phyloP scores from a whole-genome alignment of 2,113 vertebrate species.

The Tangachromis dhanisi region DNA sequence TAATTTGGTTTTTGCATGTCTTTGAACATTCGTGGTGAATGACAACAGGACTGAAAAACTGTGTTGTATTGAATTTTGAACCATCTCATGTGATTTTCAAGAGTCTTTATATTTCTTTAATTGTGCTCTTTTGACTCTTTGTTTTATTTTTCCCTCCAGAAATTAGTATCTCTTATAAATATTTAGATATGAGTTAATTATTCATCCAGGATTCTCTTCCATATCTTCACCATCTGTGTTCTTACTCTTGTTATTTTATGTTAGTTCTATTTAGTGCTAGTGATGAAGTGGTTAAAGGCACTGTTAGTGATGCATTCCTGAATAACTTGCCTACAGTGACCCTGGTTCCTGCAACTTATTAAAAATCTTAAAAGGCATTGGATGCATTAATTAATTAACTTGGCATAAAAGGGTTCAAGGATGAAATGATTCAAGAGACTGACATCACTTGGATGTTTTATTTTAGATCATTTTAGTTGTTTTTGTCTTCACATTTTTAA shows the following conservation, averaged over 20 bases:
- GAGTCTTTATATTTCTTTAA: background rate
- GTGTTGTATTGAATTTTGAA: background rate
- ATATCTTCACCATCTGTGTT: background rate
- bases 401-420: background rate
- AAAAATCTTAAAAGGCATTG: background rate
- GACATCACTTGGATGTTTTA: background rate
- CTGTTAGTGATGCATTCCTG: background rate
- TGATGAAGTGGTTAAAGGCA: background rate
- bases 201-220: background rate
- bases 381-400: background rate
- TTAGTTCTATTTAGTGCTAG: background rate
- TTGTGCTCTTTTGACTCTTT: background rate
- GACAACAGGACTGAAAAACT: background rate
- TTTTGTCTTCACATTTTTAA: background rate
- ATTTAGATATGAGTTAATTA: background rate
- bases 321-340: background rate
- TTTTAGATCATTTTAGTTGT: background rate
- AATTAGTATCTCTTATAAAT: background rate
- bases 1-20: background rate
- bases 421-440: background rate
- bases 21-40: background rate
- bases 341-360: background rate
- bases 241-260: background rate
- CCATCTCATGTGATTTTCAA: background rate
- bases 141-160: background rate